Conservation (phyloP, 2,797 vertebrate genomes). For the Decapterus maruadsi region DNA sequence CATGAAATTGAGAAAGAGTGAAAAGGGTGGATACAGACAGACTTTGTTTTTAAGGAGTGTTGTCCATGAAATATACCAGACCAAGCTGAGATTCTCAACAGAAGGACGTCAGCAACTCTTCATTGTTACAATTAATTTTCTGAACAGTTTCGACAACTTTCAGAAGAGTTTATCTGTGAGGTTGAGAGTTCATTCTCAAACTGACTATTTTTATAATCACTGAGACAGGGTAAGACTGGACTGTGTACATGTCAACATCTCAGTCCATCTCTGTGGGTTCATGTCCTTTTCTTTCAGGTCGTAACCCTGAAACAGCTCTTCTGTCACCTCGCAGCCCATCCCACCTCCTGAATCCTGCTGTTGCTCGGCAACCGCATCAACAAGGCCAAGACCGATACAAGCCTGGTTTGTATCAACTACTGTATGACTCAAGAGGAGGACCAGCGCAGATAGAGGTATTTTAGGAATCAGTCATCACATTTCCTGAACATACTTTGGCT, state of each 20-base stretch:
- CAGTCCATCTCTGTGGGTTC: conserved; percentile 26
- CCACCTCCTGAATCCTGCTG: conserved; percentile 36
- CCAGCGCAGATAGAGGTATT: conserved; percentile 30
- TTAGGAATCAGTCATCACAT: conserved; percentile 33
- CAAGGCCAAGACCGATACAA: conserved; percentile 41
- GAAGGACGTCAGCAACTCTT: background rate
- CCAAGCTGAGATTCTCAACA: background rate
- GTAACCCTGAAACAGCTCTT: conserved; percentile 44
- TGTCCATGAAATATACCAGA: background rate
- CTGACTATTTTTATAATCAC: conserved; percentile 23
- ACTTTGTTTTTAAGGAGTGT: background rate
- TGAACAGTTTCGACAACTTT: background rate
- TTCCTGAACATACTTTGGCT: conserved; percentile 45
- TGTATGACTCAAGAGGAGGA: conserved; percentile 26
- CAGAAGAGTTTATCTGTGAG: background rate
- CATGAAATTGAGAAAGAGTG: background rate
- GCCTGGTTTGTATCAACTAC: conserved; percentile 62
- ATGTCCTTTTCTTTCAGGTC: conserved; percentile 51
- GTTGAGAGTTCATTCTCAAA: conserved; percentile 34
- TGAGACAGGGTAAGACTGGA: conserved; percentile 12
- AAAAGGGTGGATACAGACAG: too few species aligned
- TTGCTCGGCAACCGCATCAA: conserved; percentile 69
- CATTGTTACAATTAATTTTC: background rate
- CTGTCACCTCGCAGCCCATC: conserved; percentile 27
- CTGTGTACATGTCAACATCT: conserved; percentile 59